Evolutionary conservation across 2,888 invertebrate species (phyloP), one percentile per base, ranked within the genome.

Genomic region (Notodonta ziczac): DNA sequence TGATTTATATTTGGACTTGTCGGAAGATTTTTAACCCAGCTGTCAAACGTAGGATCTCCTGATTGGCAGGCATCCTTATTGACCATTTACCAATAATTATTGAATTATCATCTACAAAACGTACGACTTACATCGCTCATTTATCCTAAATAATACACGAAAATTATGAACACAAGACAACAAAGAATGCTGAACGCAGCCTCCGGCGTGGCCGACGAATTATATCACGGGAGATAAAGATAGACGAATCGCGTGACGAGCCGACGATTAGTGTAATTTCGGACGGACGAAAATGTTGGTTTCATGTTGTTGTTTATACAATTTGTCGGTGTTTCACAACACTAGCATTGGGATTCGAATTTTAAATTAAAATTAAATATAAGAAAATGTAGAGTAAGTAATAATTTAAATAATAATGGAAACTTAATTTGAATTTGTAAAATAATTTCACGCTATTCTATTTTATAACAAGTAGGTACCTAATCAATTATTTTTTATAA

Each of bases 211-310:
- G 77, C 74, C 76, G 80, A 83, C 85, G 82, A 88, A 92, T 93
- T 90, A 90, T 88, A 88, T 83, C 81, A 84, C 78, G 78, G 80
- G 75, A 76, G 77, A 77, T 77, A 75, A 79, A 90, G 89, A 92
- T 92, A 92, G 91, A 86, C 85, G 83, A 89, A 93, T 93, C 87
- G 93, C 93, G 93, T 93, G 93, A 87, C 86, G 78, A 73, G 59
- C 66, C 73, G 58, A 79, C 71, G 82, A 90, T 93, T 92, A 90
- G 79, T 72, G 85, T 90, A 88, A 93, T 93, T 91, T 91, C 66
- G 88, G 56, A 56, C 44, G 86, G 87, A 82, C 70, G 68, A 70
- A 70, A 74, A 77, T 78, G 77, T 82, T 82, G 79, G 80, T 44
- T 39, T 39, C 39, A 14, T 39, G 54, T 54, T 54, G 39, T 53